Percentiles rank a stretch among this genome's conserved stretches.
Conservation (phyloP, 1,140 invertebrate species). For the Drosophila melanogaster region DNA sequence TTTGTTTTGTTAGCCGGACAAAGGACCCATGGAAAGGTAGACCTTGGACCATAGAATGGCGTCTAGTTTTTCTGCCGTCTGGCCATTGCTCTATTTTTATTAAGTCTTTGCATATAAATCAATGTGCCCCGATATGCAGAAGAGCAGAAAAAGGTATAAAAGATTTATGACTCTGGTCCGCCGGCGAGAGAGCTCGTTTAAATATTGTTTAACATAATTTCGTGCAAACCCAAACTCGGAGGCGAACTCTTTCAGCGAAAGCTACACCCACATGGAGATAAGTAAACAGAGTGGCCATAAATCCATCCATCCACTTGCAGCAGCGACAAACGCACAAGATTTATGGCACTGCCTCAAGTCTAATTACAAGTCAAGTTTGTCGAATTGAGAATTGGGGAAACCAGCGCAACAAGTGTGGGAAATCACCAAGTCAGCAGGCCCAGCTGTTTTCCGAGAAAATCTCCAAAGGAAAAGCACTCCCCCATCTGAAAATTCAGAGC, state of each 20-base stretch:
- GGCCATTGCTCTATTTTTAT: slow-evolving; percentile 68
- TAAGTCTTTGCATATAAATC: slow-evolving; percentile 81
- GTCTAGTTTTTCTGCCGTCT: slow-evolving; percentile 71
- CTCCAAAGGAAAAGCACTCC: slow-evolving; percentile 7
- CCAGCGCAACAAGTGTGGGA: slow-evolving; percentile 69
- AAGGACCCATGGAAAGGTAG: slow-evolving; percentile 69
- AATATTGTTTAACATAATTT: slow-evolving; percentile 74
- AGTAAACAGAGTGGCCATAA: slow-evolving; percentile 63
- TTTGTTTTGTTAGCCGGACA: slow-evolving; percentile 71
- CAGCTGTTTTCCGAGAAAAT: slow-evolving; percentile 71
- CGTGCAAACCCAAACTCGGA: slow-evolving; percentile 18
- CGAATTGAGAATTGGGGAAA: slow-evolving; percentile 55
- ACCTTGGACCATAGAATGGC: slow-evolving; percentile 61
- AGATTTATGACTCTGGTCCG: slow-evolving; percentile 62
- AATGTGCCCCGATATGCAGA: slow-evolving; percentile 79
- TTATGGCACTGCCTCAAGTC: slow-evolving; percentile 69
- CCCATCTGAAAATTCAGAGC: slow-evolving; percentile 5
- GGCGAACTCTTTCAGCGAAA: slow-evolving; percentile 37
- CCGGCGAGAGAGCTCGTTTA: slow-evolving; percentile 41
- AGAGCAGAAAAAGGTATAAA: slow-evolving; percentile 78
- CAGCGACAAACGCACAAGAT: slow-evolving; percentile 59
- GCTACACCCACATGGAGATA: slow-evolving; percentile 49
- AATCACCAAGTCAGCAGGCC: slow-evolving; percentile 27
- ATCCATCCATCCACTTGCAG: slow-evolving; percentile 70
- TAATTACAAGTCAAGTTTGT: slow-evolving; percentile 79